These are phyloP conservation scores for Enteromius afrohamiltoni DNA, from an alignment of 2,797 vertebrate species.

Conservation along the genomic window DNA sequence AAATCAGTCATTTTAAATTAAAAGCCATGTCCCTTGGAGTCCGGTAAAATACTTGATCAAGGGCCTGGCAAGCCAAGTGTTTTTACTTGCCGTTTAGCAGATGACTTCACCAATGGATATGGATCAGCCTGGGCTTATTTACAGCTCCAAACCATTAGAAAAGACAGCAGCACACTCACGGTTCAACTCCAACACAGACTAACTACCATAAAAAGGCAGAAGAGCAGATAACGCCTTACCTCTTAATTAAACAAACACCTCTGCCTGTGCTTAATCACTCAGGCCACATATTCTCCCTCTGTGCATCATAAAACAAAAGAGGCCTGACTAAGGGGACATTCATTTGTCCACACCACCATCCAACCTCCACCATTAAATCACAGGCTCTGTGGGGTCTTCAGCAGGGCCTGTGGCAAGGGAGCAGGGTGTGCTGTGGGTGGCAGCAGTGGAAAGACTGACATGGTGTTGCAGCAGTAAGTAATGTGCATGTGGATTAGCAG, in stretches of 20 bases:
- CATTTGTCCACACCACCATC: constrained; percentile 74
- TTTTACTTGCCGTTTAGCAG: constrained; percentile 51
- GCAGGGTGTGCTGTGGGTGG: constrained; percentile 69
- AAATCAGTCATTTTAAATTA: constrained; percentile 14
- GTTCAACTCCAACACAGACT: constrained; percentile 74
- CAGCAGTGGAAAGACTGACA: constrained; percentile 66
- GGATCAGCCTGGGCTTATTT: constrained; percentile 79
- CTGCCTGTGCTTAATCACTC: constrained; percentile 76
- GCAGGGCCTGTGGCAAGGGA: constrained; percentile 62
- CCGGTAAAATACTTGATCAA: constrained; percentile 28
- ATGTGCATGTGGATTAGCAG: constrained; percentile 97
- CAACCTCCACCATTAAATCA: constrained; percentile 85
- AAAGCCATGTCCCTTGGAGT: neutral
- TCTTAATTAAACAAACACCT: constrained; percentile 94
- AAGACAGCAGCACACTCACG: constrained; percentile 69
- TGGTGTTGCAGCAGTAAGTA: constrained; percentile 86
- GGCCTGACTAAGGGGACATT: constrained; percentile 69
- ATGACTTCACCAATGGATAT: constrained; percentile 54
- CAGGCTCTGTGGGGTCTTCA: constrained; percentile 62
- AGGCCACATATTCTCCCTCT: constrained; percentile 58
- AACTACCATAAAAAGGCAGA: constrained; percentile 82
- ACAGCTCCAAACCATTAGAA: constrained; percentile 78
- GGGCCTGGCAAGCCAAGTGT: constrained; percentile 29
- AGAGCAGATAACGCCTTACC: constrained; percentile 79
- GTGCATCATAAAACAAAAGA: constrained; percentile 72